These are phyloP conservation scores for Cepaea nemoralis DNA, from an alignment of 1,140 invertebrate species.

Conservation along the genomic window DNA sequence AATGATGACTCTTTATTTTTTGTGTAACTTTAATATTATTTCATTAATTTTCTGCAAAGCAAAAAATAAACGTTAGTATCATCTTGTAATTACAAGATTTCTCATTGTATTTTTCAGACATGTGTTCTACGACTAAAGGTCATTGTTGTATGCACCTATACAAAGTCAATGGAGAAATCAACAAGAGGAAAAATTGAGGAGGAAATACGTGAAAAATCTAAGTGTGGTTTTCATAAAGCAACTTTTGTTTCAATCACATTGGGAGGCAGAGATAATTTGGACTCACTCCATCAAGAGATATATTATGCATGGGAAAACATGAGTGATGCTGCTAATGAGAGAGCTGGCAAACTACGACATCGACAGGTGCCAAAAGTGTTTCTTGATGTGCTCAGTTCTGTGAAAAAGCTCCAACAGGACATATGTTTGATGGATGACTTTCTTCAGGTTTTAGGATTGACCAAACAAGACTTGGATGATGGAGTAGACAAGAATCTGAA, in stretches of 20 bases:
- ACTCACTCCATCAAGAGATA: constrained; percentile 1
- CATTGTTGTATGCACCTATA: constrained; percentile 7
- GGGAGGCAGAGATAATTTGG: background rate
- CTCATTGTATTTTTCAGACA: constrained; percentile 22
- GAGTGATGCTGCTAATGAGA: constrained; percentile 15
- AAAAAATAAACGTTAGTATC: background rate
- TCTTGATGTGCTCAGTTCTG: background rate
- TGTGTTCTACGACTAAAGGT: constrained; percentile 18
- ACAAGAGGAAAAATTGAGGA: background rate
- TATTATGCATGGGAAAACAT: background rate
- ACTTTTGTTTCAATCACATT: background rate
- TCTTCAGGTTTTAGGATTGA: constrained; percentile 9
- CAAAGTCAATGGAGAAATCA: background rate
- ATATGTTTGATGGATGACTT: constrained; percentile 25
- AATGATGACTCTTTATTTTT: too few species aligned
- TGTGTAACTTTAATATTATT: too few species aligned
- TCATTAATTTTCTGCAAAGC: too few species aligned
- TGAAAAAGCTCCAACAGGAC: background rate
- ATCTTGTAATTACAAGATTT: background rate
- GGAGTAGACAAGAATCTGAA: background rate
- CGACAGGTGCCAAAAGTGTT: constrained; percentile 20
- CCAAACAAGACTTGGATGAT: background rate
- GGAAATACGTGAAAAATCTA: background rate
- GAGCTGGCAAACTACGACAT: background rate
- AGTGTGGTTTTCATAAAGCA: background rate